These are phyloP conservation scores for Timema podura DNA, from an alignment of 2,888 invertebrate species.

Conservation along the genomic window DNA sequence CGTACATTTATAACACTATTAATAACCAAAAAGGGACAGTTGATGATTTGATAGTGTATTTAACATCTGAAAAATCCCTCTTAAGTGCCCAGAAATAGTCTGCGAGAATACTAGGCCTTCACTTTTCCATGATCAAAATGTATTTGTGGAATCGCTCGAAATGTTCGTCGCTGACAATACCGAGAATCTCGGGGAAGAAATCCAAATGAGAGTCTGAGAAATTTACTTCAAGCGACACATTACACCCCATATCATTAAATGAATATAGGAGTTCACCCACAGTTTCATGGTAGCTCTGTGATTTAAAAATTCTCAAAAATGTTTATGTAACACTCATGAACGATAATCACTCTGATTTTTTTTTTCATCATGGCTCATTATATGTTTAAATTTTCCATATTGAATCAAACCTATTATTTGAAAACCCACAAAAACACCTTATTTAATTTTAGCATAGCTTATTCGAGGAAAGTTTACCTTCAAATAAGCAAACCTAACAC, in stretches of 20 bases:
- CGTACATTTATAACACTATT: no score
- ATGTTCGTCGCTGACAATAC: neutral
- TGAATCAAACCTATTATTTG: neutral
- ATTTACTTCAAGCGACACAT: neutral
- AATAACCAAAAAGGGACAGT: neutral
- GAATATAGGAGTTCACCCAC: neutral
- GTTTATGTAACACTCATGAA: neutral
- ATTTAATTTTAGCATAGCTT: neutral
- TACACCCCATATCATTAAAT: neutral
- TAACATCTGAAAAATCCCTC: neutral
- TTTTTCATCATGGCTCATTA: no score
- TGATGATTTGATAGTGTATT: neutral
- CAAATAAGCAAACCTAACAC: no score
- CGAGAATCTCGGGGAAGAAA: neutral
- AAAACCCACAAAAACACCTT: neutral
- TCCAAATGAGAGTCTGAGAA: neutral
- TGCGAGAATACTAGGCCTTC: neutral
- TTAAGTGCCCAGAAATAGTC: neutral
- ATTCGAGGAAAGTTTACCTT: neutral
- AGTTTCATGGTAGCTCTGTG: neutral
- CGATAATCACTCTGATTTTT: neutral
- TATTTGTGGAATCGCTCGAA: neutral
- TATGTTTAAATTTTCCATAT: no score
- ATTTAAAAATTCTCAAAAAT: neutral
- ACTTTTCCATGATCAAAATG: neutral